phyloP scores from a whole-genome alignment of 35 echinoderm and acorn worm species.

The Eucidaris tribuloides region DNA sequence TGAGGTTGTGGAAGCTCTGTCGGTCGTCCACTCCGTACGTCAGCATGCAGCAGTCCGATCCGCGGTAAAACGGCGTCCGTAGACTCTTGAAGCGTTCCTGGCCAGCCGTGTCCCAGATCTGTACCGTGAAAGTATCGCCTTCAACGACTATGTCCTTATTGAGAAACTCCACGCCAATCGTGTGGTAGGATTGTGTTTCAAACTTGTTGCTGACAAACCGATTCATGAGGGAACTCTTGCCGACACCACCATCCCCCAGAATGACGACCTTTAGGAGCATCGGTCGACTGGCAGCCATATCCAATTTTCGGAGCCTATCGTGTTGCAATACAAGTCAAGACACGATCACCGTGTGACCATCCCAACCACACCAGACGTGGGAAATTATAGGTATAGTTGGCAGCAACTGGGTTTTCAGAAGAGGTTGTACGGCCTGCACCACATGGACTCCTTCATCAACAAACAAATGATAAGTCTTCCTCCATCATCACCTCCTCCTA shows the following conservation, averaged over 20 bases:
- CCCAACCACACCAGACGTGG: too few relatives aligned
- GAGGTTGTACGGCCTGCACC: too few relatives aligned
- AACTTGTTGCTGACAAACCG: slow-evolving; percentile 95
- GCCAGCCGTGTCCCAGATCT: slow-evolving; percentile 97
- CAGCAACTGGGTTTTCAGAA: too few relatives aligned
- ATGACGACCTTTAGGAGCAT: slow-evolving; percentile 93
- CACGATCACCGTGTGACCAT: too few relatives aligned
- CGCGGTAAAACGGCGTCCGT: slow-evolving; percentile 91
- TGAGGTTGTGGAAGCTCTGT: slow-evolving; percentile 91
- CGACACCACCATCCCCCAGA: slow-evolving; percentile 95
- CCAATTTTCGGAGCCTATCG: too few relatives aligned
- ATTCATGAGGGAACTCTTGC: slow-evolving; percentile 98
- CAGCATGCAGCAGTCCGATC: slow-evolving; percentile 94
- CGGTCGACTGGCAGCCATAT: slow-evolving; percentile 28
- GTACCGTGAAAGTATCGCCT: slow-evolving; percentile 83
- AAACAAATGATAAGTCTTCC: too few relatives aligned
- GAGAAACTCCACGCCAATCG: slow-evolving; percentile 92
- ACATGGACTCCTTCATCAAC: too few relatives aligned
- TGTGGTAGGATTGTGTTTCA: slow-evolving; percentile 96
- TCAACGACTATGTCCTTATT: slow-evolving; percentile 88
- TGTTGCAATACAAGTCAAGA: too few relatives aligned
- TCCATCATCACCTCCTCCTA: too few relatives aligned
- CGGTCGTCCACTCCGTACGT: slow-evolving; percentile 86
- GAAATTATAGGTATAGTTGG: too few relatives aligned
- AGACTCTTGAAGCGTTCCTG: slow-evolving; percentile 99